Evolutionary conservation across 2,113 vertebrate genomes (phyloP), one percentile per base, ranked within the genome.

Genomic region (Eira barbara): DNA sequence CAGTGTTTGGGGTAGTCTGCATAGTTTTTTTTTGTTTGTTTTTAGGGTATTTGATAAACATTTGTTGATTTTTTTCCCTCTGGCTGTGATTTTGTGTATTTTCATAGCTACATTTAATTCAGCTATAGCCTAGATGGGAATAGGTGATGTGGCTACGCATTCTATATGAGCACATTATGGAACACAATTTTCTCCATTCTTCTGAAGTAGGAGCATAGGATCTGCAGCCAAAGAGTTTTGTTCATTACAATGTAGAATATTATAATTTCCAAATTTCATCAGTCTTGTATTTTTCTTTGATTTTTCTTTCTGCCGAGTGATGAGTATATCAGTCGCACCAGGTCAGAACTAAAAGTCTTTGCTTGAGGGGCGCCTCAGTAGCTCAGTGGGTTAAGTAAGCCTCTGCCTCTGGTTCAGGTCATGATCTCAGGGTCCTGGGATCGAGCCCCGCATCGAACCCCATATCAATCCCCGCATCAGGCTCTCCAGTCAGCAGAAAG

Each of bases 261-360:
- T 95, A 87, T 84, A 96, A 95, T 90, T 97, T 97, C 98, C 90
- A 96, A 95, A 92, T 93, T 97, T 98, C 91, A 92, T 91, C 78
- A 96, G 79, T 79, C 88, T 97, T 93, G 25, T 95, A 84, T 97
- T 97, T 98, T 27, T 31, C 93, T 96, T 88, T 97, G 85, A 80
- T 96, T 98, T 98, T 94, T 97, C 95, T 98, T 98, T 97, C 93
- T 96, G 86, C 79, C 45, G 45, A 96, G 97, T 83, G 89, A 97
- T 94, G 96, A 96, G 81, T 91, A 67, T 84, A 36, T 96, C 97
- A 96, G 97, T 98, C 94, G 98, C 92, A 97, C 36, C 88, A 98
- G 95, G 94, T 98, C 98, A 98, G 93, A 74, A 95, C 93, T 97
- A 97, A 97, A 98, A 97, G 98, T 97, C 98, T 98, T 97, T 98